A percentile compares a stretch with the other conserved stretches of the same genome.
Conservation (phyloP, 2,113 vertebrate species). For the Scopus umbretta region DNA sequence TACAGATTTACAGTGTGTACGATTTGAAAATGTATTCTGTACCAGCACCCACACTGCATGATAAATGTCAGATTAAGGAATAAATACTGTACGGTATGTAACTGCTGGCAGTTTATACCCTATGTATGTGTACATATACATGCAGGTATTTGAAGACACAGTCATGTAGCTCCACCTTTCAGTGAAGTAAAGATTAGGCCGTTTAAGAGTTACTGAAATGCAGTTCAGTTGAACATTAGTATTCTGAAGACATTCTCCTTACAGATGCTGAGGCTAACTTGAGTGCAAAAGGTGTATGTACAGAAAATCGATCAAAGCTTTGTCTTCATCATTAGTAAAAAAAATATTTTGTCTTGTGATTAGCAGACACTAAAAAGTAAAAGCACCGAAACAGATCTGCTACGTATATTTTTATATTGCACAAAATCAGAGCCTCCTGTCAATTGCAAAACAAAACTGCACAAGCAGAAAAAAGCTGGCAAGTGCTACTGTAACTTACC, state of each 20-base stretch:
- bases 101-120: neutral
- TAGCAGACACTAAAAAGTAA: neutral
- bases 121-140: neutral
- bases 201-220: neutral
- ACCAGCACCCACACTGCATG: neutral
- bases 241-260: conserved; percentile 7
- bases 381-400: neutral
- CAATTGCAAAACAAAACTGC: conserved; percentile 1
- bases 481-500: neutral
- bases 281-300: neutral
- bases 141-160: neutral
- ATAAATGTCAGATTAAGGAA: neutral
- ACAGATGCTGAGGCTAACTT: neutral
- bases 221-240: neutral
- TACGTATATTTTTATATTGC: neutral
- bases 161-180: neutral
- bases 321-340: neutral
- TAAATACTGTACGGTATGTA: neutral
- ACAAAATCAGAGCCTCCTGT: neutral
- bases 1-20: neutral
- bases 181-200: neutral
- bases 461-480: conserved; percentile 29
- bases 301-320: conserved; percentile 37
- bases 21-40: neutral
- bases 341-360: conserved; percentile 26